A percentile compares a stretch with the other conserved stretches of the same genome.
Evolutionary conservation across 1,140 invertebrate genomes (phyloP).

Genomic region (Calycopis cecrops): DNA sequence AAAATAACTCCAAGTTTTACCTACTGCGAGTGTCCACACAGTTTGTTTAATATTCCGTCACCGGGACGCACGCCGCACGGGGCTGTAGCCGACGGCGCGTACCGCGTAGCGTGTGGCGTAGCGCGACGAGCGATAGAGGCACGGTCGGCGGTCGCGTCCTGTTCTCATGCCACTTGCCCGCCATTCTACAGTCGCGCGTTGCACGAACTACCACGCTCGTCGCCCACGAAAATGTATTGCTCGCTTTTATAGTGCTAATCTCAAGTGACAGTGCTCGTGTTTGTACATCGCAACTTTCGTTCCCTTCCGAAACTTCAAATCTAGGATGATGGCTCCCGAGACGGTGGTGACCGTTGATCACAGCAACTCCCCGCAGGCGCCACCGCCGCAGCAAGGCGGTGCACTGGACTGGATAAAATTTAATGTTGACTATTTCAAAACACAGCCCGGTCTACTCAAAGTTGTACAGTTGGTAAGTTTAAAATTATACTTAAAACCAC

Average conservation of each 20-base stretch:
- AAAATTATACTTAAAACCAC: constrained; percentile 2
- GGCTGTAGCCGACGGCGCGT: constrained; percentile 21
- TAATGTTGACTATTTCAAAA: constrained; percentile 78
- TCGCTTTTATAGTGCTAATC: constrained; percentile 52
- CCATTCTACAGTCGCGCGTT: constrained; percentile 49
- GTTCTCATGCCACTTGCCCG: constrained; percentile 39
- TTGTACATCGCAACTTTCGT: constrained; percentile 29
- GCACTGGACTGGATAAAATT: constrained; percentile 76
- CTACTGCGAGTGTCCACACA: background rate
- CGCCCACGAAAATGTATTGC: constrained; percentile 52
- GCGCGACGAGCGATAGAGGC: constrained; percentile 30
- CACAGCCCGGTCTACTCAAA: constrained; percentile 77
- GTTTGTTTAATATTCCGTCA: constrained; percentile 28
- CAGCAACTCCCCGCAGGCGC: constrained; percentile 75
- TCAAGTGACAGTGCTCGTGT: constrained; percentile 59
- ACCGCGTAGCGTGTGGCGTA: constrained; percentile 28
- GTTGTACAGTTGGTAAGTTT: constrained; percentile 77
- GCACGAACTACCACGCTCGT: constrained; percentile 51
- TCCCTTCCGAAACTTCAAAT: constrained; percentile 23
- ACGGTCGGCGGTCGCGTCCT: constrained; percentile 33
- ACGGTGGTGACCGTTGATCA: constrained; percentile 79
- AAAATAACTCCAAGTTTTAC: constrained; percentile 11
- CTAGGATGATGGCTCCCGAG: constrained; percentile 79
- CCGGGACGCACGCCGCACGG: constrained; percentile 15
- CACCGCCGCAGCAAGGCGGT: constrained; percentile 71